Percentiles rank a stretch among this genome's conserved stretches.
These are phyloP conservation scores for Pediacus dermestoides DNA, from an alignment of 2,888 invertebrate species.

Conservation along the genomic window DNA sequence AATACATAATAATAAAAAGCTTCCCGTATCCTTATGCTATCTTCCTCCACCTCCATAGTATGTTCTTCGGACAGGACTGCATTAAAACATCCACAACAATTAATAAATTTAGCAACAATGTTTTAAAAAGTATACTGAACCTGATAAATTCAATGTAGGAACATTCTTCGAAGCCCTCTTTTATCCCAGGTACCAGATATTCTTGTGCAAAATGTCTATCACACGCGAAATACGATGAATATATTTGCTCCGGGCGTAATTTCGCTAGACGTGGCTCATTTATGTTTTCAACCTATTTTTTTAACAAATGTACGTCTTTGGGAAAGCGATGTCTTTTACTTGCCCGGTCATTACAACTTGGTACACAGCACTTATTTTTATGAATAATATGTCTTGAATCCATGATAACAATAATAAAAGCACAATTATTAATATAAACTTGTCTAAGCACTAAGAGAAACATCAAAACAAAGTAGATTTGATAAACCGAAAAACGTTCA, in stretches of 20 bases:
- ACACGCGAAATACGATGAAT: slow-evolving; percentile 7
- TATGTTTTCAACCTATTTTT: slow-evolving; percentile 10
- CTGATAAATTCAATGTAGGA: slow-evolving; percentile 6
- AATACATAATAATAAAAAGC: too few relatives aligned
- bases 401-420: too few relatives aligned
- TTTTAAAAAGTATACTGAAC: slow-evolving; percentile 5
- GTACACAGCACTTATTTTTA: slow-evolving; percentile 12
- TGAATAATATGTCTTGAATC: slow-evolving; percentile 2
- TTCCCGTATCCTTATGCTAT: neutral
- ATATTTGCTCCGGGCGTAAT: slow-evolving; percentile 5
- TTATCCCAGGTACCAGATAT: slow-evolving; percentile 7
- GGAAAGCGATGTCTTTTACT: slow-evolving; percentile 14
- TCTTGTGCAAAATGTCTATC: slow-evolving; percentile 6
- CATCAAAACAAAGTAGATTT: too few relatives aligned
- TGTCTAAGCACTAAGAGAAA: too few relatives aligned
- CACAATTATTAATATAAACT: too few relatives aligned
- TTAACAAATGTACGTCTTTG: slow-evolving; percentile 10
- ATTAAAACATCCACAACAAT: slow-evolving; percentile 5
- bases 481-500: too few relatives aligned
- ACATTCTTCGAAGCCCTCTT: slow-evolving; percentile 5
- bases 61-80: slow-evolving; percentile 7
- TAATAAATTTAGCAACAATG: slow-evolving; percentile 4
- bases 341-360: slow-evolving; percentile 7
- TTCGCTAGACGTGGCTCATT: slow-evolving; percentile 4
- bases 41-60: slow-evolving; percentile 6